Evolutionary conservation across 1,140 invertebrate genomes (phyloP), one percentile per base, ranked within the genome.

Genomic region (Lysiphlebus fabarum): DNA sequence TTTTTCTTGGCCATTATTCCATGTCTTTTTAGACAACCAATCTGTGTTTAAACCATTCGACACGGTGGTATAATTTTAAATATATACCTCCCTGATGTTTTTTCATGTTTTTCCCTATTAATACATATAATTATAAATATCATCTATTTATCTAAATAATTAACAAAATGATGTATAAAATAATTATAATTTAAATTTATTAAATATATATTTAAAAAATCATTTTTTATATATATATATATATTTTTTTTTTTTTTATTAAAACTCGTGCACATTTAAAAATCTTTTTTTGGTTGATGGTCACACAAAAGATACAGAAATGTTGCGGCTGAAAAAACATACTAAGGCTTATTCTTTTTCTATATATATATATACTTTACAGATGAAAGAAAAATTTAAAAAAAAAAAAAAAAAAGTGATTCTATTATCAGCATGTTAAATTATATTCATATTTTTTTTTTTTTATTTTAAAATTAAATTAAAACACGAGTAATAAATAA

Each of bases 1-100:
- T 79, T 79, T 79, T 74, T 79, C 74, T 79, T 79, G 76, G 77
- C 76, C 68, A 71, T 76, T 71, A 71, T 73, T 76, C 63, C 71
- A 75, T 79, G 74, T 77, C 77, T 78, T 79, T 26, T 79, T 78
- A 79, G 77, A 77, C 73, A 78, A 75, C 71, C 72, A 75, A 78
- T 79, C 75, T 79, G 76, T 77, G 71, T 74, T 78, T 73, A 70
- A 69, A 78, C 69, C 68, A 77, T 78, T 76, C 70, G 72, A 74
- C 76, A 77, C 70, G 72, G 17, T 26, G 17, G 17, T 26, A n/a
- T n/a, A 4, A 26, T 4, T 26, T 26, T 26, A 26, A 26, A 26
- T 26, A 26, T 26, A 26, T 26, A 1, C 17, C 17, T 26, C 17
- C 17, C 1, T 26, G 17, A 26, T 26, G 17, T 26, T 26, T 26